Evolutionary conservation across 2,797 vertebrate genomes (phyloP).

Genomic region (Hyperoplus immaculatus): DNA sequence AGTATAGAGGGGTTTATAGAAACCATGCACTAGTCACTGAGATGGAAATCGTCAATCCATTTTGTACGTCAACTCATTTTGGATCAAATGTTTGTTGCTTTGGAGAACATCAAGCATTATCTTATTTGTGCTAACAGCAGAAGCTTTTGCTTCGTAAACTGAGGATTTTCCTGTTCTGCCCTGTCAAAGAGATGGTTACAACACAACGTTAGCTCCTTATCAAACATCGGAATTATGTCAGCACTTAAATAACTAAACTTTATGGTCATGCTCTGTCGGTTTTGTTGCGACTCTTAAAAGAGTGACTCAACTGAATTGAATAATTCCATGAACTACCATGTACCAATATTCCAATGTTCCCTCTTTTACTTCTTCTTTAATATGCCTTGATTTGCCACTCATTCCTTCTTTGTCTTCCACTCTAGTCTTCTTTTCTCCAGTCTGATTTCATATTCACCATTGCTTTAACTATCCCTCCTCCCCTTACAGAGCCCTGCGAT

Average conservation of each 20-base stretch:
- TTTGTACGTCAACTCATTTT: background rate
- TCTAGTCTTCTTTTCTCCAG: background rate
- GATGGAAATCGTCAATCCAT: background rate
- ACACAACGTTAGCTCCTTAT: background rate
- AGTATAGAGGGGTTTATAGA: background rate
- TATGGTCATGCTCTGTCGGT: background rate
- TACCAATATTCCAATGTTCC: background rate
- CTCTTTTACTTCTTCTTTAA: background rate
- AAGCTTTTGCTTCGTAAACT: constrained; percentile 5
- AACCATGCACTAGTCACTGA: background rate
- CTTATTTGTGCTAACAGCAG: background rate
- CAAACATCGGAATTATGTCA: background rate
- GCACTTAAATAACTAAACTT: background rate
- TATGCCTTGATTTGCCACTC: background rate
- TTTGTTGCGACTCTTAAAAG: background rate
- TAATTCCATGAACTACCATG: background rate
- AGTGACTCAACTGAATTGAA: background rate
- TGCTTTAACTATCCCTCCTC: background rate
- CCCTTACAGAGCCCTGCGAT: constrained; percentile 90
- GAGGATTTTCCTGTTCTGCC: background rate
- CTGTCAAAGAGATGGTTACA: background rate
- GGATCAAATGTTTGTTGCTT: constrained; percentile 1
- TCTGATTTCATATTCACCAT: background rate
- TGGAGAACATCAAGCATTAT: background rate
- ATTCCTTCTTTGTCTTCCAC: background rate